Percentiles rank a stretch among this genome's conserved stretches.
These are phyloP conservation scores for Anodontia alba DNA, from an alignment of 2,888 invertebrate species.

Conservation along the genomic window DNA sequence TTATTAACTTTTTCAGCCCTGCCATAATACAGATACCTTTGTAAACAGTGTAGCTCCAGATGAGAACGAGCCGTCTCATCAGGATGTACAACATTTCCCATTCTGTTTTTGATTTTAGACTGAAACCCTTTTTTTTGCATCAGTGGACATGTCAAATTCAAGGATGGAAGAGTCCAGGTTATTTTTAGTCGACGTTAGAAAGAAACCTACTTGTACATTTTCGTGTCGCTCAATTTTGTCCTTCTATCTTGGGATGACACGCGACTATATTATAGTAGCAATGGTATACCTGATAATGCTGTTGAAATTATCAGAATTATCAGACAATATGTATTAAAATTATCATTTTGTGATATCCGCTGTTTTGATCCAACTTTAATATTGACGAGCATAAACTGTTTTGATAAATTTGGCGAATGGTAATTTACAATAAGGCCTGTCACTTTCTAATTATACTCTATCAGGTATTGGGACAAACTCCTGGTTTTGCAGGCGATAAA, in stretches of 20 bases:
- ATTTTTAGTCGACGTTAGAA: no score
- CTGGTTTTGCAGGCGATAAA: neutral
- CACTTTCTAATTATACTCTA: neutral
- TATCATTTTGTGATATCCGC: neutral
- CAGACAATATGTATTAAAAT: constrained; percentile 14
- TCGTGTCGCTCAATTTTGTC: no score
- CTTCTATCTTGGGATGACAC: neutral
- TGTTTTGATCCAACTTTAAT: neutral
- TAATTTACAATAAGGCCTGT: neutral
- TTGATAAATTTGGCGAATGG: neutral
- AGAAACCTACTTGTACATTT: no score
- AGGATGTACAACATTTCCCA: no score
- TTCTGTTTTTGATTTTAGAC: no score
- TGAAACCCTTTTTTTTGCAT: no score
- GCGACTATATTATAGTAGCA: constrained; percentile 10
- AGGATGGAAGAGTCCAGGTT: no score
- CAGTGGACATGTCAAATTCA: no score
- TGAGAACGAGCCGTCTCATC: no score
- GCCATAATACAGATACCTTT: no score
- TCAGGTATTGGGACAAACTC: neutral
- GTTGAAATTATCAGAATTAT: constrained; percentile 12
- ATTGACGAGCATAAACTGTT: neutral
- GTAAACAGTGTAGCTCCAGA: no score
- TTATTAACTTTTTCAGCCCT: no score
- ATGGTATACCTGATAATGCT: constrained; percentile 10